phyloP scores from a whole-genome alignment of 2,113 vertebrate species.

The Salvator merianae region DNA sequence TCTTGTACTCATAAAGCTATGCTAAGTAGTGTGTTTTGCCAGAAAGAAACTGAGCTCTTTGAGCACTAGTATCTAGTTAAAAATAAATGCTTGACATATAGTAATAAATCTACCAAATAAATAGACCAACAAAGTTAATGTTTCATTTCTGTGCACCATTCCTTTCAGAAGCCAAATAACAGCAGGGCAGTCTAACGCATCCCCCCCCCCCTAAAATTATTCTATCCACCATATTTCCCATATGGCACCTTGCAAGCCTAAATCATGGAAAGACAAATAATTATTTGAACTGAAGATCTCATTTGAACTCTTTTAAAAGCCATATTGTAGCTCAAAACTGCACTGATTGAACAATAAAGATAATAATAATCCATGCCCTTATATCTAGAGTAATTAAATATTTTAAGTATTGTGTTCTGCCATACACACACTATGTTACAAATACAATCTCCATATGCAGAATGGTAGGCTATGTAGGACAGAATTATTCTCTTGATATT shows the following conservation, averaged over 20 bases:
- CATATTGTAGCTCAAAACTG: neutral
- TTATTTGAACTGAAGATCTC: neutral
- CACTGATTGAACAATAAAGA: neutral
- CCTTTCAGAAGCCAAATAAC: neutral
- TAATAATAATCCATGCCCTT: neutral
- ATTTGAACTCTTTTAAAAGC: conserved; percentile 21
- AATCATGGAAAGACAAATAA: conserved; percentile 20
- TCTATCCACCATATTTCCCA: neutral
- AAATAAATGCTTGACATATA: neutral
- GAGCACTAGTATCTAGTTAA: neutral
- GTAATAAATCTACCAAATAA: neutral
- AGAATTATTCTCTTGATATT: neutral
- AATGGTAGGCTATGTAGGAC: neutral
- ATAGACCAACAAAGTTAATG: neutral
- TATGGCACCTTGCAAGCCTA: neutral
- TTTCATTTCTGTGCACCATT: neutral
- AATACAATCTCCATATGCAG: conserved; percentile 8
- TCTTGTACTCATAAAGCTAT: conserved; percentile 6
- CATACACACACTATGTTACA: neutral
- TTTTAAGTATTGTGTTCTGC: neutral
- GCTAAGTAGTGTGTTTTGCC: neutral
- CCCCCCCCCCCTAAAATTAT: neutral
- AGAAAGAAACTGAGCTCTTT: neutral
- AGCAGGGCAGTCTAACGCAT: neutral
- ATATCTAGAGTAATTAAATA: neutral